Base-by-base conservation (phyloP, 2,888 invertebrate genomes). In the Sisyra terminalis region DNA sequence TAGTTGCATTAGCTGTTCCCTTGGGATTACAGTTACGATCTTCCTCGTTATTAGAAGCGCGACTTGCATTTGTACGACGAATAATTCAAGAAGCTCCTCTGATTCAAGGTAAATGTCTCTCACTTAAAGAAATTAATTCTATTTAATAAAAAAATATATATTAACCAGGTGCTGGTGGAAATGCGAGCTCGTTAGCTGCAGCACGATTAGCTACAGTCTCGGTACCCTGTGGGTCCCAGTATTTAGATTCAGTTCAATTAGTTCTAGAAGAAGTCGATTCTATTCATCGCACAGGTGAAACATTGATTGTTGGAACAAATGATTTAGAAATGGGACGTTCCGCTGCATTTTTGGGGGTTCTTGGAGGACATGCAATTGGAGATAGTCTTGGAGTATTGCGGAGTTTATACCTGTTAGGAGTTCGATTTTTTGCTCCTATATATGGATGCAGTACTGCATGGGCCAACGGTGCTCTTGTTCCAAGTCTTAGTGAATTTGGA, bases 401-500 rank as follows among this genome's bases (percentile, higher is more conserved):
- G 11, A 75, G 75, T 53, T 73, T 76, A 54, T 75, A 77, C 56
- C 63, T 71, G 40, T 59, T 78, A 4, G 78, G 78, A 7, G 74
- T 73, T 11, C 64, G 78, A 24, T 71, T 77, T 52, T 69, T 79
- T 57, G 77, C 78, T 2, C 57, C 79, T 9, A 77, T 78, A 1
- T 75, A 77, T 52, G 74, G 71, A 52, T 78, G 78, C 56, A 73
- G 74, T 42, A 77, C 76, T 1, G 76, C 77, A 1, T 79, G 78
- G 78, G 64, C 62, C 1, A 57, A 59, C 7, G 40, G 78, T 78
- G 63, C 61, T 1, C 57, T 59, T 7, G 37, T 45, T 3, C 40
- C 43, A 2, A 39, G 47, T 30, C 31, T 47, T 3, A 44, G 45
- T 14, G 44, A 47, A 32, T 47, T 47, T 32, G 47, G 47, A 17